Percentiles rank a stretch among this genome's conserved stretches.
Conservation (phyloP, 2,797 vertebrate species). For the Botia almorhae region DNA sequence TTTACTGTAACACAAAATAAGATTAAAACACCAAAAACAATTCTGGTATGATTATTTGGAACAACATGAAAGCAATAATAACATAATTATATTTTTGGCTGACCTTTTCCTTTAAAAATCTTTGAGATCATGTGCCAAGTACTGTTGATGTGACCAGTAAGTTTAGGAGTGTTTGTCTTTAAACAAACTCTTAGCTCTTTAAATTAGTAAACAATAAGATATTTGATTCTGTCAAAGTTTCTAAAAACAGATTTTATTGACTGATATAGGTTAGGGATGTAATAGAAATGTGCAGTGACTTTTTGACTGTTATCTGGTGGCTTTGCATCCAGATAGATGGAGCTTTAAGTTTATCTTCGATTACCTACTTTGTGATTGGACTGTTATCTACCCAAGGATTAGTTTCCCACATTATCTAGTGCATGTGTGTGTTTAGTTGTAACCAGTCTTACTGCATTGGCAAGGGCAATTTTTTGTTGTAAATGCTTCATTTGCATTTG, state of each 20-base stretch:
- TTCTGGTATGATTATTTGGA: no score
- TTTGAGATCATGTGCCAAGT: no score
- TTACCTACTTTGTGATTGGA: slow-evolving; percentile 65
- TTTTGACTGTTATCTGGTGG: slow-evolving; percentile 63
- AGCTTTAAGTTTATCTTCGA: slow-evolving; percentile 63
- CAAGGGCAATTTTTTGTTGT: no score
- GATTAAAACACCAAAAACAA: no score
- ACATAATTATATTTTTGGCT: no score
- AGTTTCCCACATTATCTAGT: slow-evolving; percentile 52
- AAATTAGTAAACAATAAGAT: neutral
- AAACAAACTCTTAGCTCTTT: neutral
- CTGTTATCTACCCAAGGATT: slow-evolving; percentile 57
- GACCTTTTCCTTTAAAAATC: no score
- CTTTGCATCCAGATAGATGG: slow-evolving; percentile 54
- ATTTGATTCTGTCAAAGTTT: neutral
- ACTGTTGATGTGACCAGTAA: neutral
- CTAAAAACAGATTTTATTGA: neutral
- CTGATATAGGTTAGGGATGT: slow-evolving; percentile 36
- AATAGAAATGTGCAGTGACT: slow-evolving; percentile 55
- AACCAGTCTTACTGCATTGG: no score
- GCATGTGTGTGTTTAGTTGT: neutral
- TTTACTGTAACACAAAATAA: no score
- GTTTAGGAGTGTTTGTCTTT: neutral
- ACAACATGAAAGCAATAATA: no score
- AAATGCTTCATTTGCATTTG: no score